Conservation (phyloP, 2,113 vertebrate species). For the Erpornis zantholeuca region DNA sequence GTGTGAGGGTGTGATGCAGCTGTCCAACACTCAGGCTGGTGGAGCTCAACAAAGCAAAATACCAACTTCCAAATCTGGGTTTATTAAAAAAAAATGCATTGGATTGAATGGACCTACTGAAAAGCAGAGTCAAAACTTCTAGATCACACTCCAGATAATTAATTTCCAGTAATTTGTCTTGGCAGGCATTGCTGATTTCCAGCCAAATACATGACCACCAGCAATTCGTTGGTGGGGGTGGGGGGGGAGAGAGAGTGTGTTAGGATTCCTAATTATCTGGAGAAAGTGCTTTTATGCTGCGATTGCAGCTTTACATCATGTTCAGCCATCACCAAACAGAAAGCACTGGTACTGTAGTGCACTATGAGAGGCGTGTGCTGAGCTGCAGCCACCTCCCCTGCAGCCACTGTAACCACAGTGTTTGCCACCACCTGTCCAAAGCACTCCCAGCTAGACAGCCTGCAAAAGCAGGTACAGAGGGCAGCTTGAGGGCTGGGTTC, state of each 20-base stretch:
- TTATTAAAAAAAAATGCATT: not conserved
- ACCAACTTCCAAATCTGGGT: not conserved
- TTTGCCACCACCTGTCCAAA: not conserved
- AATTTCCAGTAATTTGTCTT: constrained; percentile 11
- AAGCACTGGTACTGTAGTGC: not conserved
- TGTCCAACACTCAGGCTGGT: not conserved
- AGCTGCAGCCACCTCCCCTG: not conserved
- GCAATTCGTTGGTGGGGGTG: fast-evolving
- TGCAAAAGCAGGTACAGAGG: not conserved
- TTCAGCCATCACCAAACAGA: not conserved
- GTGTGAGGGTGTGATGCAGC: not conserved
- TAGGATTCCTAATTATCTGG: not conserved
- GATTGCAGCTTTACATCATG: not conserved
- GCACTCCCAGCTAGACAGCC: not conserved
- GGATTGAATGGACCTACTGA: not conserved
- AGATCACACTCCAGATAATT: not conserved
- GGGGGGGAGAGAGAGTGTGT: not conserved
- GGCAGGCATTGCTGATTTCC: not conserved
- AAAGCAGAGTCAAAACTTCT: not conserved
- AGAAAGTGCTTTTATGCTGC: not conserved
- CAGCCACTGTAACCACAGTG: not conserved
- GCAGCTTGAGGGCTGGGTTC: not conserved
- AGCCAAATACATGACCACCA: not conserved
- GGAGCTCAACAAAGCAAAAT: not conserved
- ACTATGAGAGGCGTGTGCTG: not conserved